phyloP scores from a whole-genome alignment of 2,797 vertebrate species.

The Champsocephalus esox region DNA sequence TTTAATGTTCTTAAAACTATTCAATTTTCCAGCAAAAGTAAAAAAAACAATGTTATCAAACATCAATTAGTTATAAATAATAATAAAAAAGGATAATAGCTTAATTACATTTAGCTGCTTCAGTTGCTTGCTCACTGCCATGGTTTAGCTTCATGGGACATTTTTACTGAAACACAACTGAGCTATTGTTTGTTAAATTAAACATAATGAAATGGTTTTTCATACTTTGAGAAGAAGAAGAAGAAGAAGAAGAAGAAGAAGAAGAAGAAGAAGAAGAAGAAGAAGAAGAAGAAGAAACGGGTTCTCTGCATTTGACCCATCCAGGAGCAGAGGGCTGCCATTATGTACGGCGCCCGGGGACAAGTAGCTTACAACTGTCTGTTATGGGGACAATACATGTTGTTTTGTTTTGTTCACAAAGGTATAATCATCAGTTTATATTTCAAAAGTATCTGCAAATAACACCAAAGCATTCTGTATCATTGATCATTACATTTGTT shows the following conservation, averaged over 20 bases:
- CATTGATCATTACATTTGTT: background rate
- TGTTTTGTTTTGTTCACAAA: background rate
- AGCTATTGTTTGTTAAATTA: background rate
- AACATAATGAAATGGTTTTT: background rate
- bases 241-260: too few relatives aligned
- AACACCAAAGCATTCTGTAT: background rate
- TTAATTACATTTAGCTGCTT: constrained; percentile 16
- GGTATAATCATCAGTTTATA: background rate
- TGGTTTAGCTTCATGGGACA: background rate
- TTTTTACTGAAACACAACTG: background rate
- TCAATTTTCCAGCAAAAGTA: background rate
- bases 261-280: too few relatives aligned
- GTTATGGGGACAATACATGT: background rate
- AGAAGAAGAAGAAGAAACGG: too few relatives aligned
- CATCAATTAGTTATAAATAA: background rate
- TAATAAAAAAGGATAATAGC: background rate
- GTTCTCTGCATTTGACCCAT: too few relatives aligned
- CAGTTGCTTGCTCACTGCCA: constrained; percentile 1
- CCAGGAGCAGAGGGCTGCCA: too few relatives aligned
- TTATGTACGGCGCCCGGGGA: too few relatives aligned
- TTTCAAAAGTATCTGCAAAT: background rate
- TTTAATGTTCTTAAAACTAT: background rate
- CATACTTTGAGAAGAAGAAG: too few relatives aligned
- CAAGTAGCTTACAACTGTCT: background rate
- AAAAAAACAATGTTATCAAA: background rate